Conservation (phyloP, 2,888 invertebrate species). For the Apeira syringaria region DNA sequence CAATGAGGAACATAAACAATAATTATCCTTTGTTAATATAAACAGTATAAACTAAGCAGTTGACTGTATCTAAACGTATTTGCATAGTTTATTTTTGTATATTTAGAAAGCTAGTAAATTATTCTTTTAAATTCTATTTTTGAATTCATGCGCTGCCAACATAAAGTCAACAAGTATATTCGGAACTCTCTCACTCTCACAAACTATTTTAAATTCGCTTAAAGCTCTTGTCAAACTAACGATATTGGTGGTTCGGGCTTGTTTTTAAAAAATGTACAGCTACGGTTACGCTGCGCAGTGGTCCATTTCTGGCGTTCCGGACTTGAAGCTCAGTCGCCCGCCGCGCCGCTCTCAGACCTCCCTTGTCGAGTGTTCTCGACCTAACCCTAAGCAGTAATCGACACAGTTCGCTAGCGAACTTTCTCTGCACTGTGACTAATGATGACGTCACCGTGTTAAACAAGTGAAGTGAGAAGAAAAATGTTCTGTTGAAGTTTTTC, state of each 20-base stretch:
- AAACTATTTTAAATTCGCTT: slow-evolving; percentile 41
- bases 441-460: slow-evolving; percentile 38
- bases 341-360: slow-evolving; percentile 41
- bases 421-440: slow-evolving; percentile 28
- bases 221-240: slow-evolving; percentile 41
- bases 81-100: no score
- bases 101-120: no score
- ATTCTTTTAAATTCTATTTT: no score
- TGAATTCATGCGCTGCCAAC: background rate
- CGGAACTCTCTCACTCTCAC: slow-evolving; percentile 24
- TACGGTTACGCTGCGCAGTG: slow-evolving; percentile 68
- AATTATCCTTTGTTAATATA: no score
- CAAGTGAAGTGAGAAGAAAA: slow-evolving; percentile 30
- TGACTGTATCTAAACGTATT: no score
- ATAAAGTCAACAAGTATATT: slow-evolving; percentile 15
- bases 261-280: slow-evolving; percentile 53
- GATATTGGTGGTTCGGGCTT: slow-evolving; percentile 48
- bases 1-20: no score
- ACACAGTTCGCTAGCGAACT: slow-evolving; percentile 42
- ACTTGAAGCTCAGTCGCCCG: slow-evolving; percentile 57
- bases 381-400: slow-evolving; percentile 48
- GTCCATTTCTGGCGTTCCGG: slow-evolving; percentile 51
- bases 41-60: no score
- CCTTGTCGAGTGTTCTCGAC: slow-evolving; percentile 65
- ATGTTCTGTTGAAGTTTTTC: slow-evolving; percentile 17